These are phyloP conservation scores for Nowickia ferox DNA, from an alignment of 2,888 invertebrate genomes.

Conservation along the genomic window DNA sequence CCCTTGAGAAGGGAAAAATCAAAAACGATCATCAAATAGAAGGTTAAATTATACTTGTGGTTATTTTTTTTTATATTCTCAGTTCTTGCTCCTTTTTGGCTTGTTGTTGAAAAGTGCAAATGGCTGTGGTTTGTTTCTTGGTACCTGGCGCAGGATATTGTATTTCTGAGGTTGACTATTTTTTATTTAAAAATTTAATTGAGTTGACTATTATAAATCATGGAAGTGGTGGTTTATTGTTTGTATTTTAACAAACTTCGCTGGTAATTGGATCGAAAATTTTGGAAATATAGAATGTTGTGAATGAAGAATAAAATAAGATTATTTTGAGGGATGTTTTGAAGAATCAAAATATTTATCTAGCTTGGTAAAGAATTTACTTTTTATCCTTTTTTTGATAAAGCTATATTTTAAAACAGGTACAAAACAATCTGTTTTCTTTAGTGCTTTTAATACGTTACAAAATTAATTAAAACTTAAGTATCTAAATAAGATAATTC, in stretches of 20 bases:
- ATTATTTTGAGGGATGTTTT: too few species aligned
- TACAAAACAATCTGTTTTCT: too few species aligned
- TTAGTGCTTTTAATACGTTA: too few species aligned
- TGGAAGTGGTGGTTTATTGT: background rate
- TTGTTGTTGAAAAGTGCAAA: conserved; percentile 42
- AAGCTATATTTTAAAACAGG: too few species aligned
- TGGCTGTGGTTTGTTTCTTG: conserved; percentile 41
- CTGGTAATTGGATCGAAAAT: background rate
- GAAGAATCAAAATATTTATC: too few species aligned
- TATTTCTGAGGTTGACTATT: conserved; percentile 6
- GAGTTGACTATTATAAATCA: conserved; percentile 30
- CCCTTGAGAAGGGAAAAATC: background rate
- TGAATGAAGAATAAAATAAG: too few species aligned
- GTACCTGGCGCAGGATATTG: background rate
- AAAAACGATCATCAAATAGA: conserved; percentile 38
- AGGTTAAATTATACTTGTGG: conserved; percentile 45
- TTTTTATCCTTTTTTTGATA: too few species aligned
- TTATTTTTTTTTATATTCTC: background rate
- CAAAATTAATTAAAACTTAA: too few species aligned
- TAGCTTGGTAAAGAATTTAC: too few species aligned
- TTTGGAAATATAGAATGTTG: background rate
- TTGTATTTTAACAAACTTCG: background rate
- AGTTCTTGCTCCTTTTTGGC: conserved; percentile 4
- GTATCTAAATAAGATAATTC: too few species aligned
- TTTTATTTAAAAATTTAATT: conserved; percentile 52